Evolutionary conservation across 2,797 vertebrate genomes (phyloP).

Genomic region (Lithobates sylvaticus): DNA sequence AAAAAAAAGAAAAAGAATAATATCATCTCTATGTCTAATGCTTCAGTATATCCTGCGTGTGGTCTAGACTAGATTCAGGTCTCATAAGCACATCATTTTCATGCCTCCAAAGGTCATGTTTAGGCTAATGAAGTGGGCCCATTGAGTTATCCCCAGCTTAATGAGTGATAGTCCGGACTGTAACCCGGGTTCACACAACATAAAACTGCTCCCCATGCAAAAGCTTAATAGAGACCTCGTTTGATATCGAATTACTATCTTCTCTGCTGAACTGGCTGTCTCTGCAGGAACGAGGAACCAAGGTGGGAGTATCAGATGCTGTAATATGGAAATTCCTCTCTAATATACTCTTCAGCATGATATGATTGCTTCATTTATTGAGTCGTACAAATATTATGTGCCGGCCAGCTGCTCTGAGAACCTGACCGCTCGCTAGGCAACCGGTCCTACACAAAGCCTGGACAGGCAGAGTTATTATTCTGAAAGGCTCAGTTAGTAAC

Average conservation of each 20-base stretch:
- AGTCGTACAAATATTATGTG: constrained; percentile 77
- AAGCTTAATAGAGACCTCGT: constrained; percentile 82
- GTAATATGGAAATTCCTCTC: constrained; percentile 89
- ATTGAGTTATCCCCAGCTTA: constrained; percentile 80
- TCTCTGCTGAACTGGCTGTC: constrained; percentile 78
- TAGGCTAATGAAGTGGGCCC: constrained; percentile 78
- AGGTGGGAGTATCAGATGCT: constrained; percentile 88
- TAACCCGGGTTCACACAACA: constrained; percentile 78
- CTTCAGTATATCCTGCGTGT: constrained; percentile 64
- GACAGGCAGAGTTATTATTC: constrained; percentile 78
- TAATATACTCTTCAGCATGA: constrained; percentile 81
- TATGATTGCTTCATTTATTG: constrained; percentile 87
- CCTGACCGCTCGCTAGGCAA: constrained; percentile 75
- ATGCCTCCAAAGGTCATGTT: constrained; percentile 67
- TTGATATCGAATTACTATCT: constrained; percentile 85
- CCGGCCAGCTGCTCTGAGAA: constrained; percentile 77
- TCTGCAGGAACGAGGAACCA: constrained; percentile 78
- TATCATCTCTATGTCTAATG: too few relatives aligned
- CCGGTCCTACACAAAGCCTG: constrained; percentile 69
- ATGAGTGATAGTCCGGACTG: constrained; percentile 87
- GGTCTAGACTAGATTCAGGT: constrained; percentile 66
- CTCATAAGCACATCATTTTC: constrained; percentile 71
- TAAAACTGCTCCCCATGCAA: constrained; percentile 78
- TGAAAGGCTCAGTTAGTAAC: constrained; percentile 37
- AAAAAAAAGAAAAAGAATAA: not conserved